Conservation (phyloP, 2,888 invertebrate species). For the Sminthurides aquaticus region DNA sequence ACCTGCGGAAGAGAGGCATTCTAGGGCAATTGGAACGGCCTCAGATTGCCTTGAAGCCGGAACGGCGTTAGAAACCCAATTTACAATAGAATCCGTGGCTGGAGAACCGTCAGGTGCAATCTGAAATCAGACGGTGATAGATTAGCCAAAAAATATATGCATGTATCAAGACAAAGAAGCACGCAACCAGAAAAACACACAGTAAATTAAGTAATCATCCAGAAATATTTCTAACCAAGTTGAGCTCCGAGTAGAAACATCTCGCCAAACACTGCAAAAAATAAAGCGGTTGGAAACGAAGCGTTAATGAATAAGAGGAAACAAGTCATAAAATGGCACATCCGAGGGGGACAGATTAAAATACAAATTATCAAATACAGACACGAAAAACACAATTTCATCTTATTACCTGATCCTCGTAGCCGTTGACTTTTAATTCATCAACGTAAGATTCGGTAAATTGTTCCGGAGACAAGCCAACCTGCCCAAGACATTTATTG, state of each 20-base stretch:
- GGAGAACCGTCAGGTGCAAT: neutral
- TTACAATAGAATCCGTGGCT: neutral
- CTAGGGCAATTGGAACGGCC: neutral
- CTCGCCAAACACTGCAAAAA: neutral
- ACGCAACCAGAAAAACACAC: no score
- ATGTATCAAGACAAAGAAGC: no score
- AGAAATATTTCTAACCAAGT: slow-evolving; percentile 1
- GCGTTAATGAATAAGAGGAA: no score
- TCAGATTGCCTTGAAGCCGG: neutral
- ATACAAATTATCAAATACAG: no score
- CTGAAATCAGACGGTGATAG: no score
- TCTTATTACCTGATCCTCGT: slow-evolving; percentile 3
- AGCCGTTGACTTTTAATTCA: neutral
- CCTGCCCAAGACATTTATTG: slow-evolving; percentile 3
- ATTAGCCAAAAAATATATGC: no score
- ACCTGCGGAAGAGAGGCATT: neutral
- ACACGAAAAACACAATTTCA: no score
- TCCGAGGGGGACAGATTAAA: no score
- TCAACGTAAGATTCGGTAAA: neutral
- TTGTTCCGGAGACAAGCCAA: neutral
- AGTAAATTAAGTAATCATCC: no score
- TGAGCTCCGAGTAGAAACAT: neutral
- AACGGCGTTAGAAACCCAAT: neutral
- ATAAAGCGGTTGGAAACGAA: no score
- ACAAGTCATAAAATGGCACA: no score